Evolutionary conservation across 2,113 vertebrate species (phyloP), one percentile per base, ranked within the genome.

Genomic region (Erythrolamprus reginae): DNA sequence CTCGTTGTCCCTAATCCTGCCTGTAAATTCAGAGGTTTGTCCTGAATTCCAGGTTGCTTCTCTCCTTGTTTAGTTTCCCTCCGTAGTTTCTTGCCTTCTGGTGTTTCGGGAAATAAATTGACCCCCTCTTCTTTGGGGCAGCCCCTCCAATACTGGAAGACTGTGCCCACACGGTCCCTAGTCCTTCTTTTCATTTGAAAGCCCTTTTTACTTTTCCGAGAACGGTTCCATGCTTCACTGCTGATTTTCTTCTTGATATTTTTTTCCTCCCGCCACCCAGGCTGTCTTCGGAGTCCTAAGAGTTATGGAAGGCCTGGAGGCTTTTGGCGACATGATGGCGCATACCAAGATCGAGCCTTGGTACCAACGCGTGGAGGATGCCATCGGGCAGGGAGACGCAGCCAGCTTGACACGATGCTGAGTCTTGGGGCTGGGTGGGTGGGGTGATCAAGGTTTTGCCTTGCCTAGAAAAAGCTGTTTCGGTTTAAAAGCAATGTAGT

Each of bases 281-380:
- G 98, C 98, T 0, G 99, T 99, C 91, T 99, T 98, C 0, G 99
- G 99, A 0, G 98, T 99, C 12, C 98, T 99, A n/a, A 96, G 98
- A 0, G 99, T 99, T 83, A 99, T 99, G 99, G 99, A 99, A 89
- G 99, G 98, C 1, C 97, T 99, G 93, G 96, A 99, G 96, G 98
- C 99, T 13, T 99, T 99, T 8, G 96, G 98, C 0, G 99, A 99
- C 96, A 98, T 99, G 98, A 99, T 99, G 98, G 91, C 55, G 17
- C 98, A 99, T 95, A 98, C 98, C 52, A 98, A 95, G 91, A 97
- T 99, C 91, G 97, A 98, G 82, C 93, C 95, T 89, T 99, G 99
- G 99, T 99, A 99, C 96, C 93, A 93, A 48, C 97, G 97, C 65
- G 97, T 99, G 98, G 97, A 98, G 95, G 95, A 93, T 42, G 98